Conservation (phyloP, 2,113 vertebrate species). For the Sula dactylatra region DNA sequence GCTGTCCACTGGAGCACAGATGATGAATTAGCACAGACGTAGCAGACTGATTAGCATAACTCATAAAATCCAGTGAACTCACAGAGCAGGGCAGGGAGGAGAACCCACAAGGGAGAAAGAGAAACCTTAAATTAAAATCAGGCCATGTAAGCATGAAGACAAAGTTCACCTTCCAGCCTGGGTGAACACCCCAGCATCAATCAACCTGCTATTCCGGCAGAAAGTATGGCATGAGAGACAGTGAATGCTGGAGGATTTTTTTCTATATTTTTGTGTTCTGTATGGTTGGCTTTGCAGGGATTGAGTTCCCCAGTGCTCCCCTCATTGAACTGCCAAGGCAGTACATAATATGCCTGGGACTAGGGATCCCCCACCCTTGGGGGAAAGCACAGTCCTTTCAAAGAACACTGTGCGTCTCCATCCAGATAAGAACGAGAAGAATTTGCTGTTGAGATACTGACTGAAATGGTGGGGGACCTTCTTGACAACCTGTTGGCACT, state of each 20-base stretch:
- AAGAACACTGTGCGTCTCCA: background rate
- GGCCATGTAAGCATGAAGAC: background rate
- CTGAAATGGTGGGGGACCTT: background rate
- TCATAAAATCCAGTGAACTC: constrained; percentile 1
- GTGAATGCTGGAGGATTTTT: background rate
- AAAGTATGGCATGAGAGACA: background rate
- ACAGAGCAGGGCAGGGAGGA: background rate
- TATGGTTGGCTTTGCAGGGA: background rate
- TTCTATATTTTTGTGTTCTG: background rate
- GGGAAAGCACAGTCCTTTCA: background rate
- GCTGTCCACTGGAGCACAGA: rapidly evolving
- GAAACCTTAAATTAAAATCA: constrained; percentile 40
- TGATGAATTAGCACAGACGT: constrained; percentile 19
- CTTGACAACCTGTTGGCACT: background rate
- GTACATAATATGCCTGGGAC: rapidly evolving
- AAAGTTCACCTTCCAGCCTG: constrained; percentile 1
- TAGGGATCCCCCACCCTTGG: background rate
- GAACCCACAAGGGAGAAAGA: background rate
- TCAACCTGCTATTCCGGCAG: background rate
- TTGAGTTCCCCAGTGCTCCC: background rate
- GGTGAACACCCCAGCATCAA: constrained; percentile 9
- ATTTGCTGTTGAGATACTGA: background rate
- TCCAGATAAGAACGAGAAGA: background rate
- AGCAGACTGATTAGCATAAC: constrained; percentile 8
- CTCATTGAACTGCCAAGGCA: background rate